Base-by-base conservation (phyloP, 2,888 invertebrate genomes). In the Xestoiulus laeticollis region DNA sequence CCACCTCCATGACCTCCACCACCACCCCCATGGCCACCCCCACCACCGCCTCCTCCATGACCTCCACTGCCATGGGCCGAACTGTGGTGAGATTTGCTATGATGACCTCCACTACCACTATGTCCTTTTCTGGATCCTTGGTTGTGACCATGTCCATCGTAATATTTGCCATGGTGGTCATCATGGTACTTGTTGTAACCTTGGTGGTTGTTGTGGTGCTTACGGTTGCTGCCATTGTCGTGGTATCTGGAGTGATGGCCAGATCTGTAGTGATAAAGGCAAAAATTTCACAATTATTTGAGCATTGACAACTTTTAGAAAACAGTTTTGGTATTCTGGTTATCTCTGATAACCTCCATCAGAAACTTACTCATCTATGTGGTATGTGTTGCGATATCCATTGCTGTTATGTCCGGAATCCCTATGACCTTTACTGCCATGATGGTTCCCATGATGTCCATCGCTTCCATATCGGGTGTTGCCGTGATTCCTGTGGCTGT, bases 1-100 rank as follows among this genome's bases (percentile, higher is more conserved):
- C 38, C 38, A 38, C 48, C 48, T 48, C 48, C 48, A 19, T 48
- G 48, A 48, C 48, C 48, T 1, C 48, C 48, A 48, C 48, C 48
- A 14, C 48, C 48, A 0, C 87, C 83, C 26, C 87, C 87, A 44
- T 48, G 30, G 16, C 87, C 87, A 95, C 48, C 22, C 19, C 86
- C 86, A 19, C 87, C 87, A 26, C 82, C 78, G 33, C 43, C 32
- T 22, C 53, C 33, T 0, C 84, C 84, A 22, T 87, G 83, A 12
- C 86, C 87, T 59, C 43, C 14, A 16, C 87, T 84, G 16, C 86
- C 82, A 14, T 88, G 59, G 22, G 68, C 85, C 14, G 84, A 78
- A 16, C 59, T 86, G 33, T 89, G 78, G 6, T 87, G 53, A 5
- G 87, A 82, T 30, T 88, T 43, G 44, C 86, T 48, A 48, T 89